These are phyloP conservation scores for Bombus consobrinus DNA, from an alignment of 1,140 invertebrate genomes.

Conservation along the genomic window DNA sequence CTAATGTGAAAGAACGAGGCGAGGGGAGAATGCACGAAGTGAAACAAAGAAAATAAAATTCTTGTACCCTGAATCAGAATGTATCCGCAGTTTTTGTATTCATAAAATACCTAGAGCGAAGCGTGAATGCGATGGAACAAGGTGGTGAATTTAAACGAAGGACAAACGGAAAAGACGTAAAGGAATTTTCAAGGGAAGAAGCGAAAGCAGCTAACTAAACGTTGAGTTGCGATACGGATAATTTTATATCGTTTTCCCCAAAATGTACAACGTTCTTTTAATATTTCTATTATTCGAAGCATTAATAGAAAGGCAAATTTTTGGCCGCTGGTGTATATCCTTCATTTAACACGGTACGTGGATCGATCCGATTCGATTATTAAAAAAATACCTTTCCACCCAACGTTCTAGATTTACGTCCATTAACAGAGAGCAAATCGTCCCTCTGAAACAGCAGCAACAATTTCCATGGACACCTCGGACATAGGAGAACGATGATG, in stretches of 20 bases:
- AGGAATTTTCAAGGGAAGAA: neutral
- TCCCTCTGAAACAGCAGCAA: neutral
- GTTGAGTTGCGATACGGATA: neutral
- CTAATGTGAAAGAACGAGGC: neutral
- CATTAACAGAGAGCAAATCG: neutral
- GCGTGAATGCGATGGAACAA: neutral
- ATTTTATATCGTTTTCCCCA: neutral
- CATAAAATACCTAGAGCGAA: slow-evolving; percentile 21
- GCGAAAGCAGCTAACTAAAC: neutral
- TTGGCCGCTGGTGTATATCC: neutral
- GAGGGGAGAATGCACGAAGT: neutral
- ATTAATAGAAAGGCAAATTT: neutral
- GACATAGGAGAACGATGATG: neutral
- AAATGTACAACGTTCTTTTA: neutral
- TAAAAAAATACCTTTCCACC: neutral
- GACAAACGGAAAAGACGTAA: neutral
- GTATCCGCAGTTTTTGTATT: slow-evolving; percentile 21
- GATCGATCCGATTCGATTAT: neutral
- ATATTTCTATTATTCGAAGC: neutral
- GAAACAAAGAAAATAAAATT: slow-evolving; percentile 12
- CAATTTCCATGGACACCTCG: neutral
- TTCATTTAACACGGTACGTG: no score
- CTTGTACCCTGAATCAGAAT: slow-evolving; percentile 22
- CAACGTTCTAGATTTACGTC: neutral
- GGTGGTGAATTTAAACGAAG: slow-evolving; percentile 19